A percentile compares a stretch with the other conserved stretches of the same genome.
These are phyloP conservation scores for Notoglanidium macrostoma DNA, from an alignment of 2,797 vertebrate genomes.

Conservation along the genomic window DNA sequence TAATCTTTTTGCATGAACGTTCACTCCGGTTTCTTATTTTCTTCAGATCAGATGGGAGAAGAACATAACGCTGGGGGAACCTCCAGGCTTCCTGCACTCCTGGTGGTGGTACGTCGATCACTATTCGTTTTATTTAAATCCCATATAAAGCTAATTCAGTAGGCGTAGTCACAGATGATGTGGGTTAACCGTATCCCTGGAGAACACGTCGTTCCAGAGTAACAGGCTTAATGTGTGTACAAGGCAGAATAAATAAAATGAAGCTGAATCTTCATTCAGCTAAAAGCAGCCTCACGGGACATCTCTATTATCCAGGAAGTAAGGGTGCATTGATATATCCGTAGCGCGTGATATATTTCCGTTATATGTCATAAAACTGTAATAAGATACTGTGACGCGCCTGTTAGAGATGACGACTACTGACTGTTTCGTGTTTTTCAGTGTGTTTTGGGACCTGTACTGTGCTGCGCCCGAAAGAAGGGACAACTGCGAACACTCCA, in stretches of 20 bases:
- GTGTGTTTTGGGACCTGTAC: slow-evolving; percentile 91
- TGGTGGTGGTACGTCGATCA: slow-evolving; percentile 84
- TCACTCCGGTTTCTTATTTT: slow-evolving; percentile 3
- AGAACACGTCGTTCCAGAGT: background rate
- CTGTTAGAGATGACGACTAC: too few relatives aligned
- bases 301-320: background rate
- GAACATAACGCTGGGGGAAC: slow-evolving; percentile 85
- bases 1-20: background rate
- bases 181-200: background rate
- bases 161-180: background rate
- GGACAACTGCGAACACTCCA: slow-evolving; percentile 90
- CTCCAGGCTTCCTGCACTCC: slow-evolving; percentile 85
- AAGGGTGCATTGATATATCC: background rate
- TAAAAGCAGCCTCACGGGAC: background rate
- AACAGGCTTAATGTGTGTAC: background rate
- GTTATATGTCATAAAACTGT: background rate
- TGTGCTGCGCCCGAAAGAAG: slow-evolving; percentile 87
- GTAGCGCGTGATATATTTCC: background rate
- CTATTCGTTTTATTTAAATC: background rate
- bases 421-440: slow-evolving; percentile 51
- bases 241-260: background rate
- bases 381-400: background rate
- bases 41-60: slow-evolving; percentile 87
- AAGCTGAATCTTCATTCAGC: background rate
- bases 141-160: background rate